Conservation (phyloP, 2,113 vertebrate genomes). For the Xyliphius kryptos region DNA sequence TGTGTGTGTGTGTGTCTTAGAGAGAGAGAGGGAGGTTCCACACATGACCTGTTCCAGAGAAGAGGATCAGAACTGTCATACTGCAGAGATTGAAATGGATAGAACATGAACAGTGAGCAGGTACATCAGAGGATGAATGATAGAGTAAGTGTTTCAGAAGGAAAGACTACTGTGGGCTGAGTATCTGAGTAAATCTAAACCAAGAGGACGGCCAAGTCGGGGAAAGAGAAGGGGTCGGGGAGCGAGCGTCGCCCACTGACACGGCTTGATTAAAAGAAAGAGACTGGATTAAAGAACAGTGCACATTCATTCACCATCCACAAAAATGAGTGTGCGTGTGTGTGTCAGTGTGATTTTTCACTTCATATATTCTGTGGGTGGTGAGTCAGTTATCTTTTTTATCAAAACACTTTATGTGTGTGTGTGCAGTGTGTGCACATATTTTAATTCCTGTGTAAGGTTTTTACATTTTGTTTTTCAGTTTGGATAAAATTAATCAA, state of each 20-base stretch:
- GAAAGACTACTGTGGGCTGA: too few species aligned
- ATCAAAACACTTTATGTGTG: conserved; percentile 42
- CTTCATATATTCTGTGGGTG: conserved; percentile 35
- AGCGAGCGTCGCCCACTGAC: conserved; percentile 4
- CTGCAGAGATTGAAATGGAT: not conserved
- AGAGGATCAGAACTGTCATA: not conserved
- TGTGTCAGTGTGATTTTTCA: conserved; percentile 10
- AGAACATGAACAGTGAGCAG: too few species aligned
- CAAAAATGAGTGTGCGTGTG: conserved; percentile 10
- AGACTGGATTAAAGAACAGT: conserved; percentile 8
- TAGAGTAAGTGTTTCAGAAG: too few species aligned
- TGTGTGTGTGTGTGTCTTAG: too few species aligned
- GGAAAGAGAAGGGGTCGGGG: conserved; percentile 10
- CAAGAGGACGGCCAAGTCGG: conserved; percentile 15
- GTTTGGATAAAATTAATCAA: too few species aligned
- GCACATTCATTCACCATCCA: conserved; percentile 30
- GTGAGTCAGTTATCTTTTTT: conserved; percentile 32
- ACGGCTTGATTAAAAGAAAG: too few species aligned
- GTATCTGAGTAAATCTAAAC: too few species aligned
- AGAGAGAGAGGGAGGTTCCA: too few species aligned
- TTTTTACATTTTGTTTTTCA: too few species aligned
- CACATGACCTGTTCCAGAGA: too few species aligned
- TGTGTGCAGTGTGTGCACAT: conserved; percentile 11
- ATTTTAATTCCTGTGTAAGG: too few species aligned
- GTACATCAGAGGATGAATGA: too few species aligned